Base-by-base conservation (phyloP, 2,888 invertebrate species). In the Calameuta pallipes region DNA sequence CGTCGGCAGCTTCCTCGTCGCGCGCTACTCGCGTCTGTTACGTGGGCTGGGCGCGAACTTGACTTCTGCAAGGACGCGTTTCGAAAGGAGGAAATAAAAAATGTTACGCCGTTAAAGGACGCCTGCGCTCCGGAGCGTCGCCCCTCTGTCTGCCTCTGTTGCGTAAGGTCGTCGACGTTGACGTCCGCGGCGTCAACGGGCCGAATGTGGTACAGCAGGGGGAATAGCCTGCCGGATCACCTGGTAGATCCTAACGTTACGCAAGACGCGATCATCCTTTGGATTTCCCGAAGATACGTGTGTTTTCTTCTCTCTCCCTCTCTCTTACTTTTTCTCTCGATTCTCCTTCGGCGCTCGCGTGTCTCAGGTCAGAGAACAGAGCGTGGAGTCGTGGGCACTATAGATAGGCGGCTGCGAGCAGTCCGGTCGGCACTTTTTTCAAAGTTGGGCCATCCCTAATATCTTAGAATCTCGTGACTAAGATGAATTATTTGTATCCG, bases 1-100 rank as follows among this genome's bases (percentile, higher is more conserved):
- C 37, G 56, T 76, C 75, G 69, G 76, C 41, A 33, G 69, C 31
- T 35, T 69, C 23, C 76, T 68, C 36, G 70, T 35, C 13, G 36
- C 71, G 75, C 76, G 23, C 75, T 71, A 78, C 70, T 41, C 41
- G 33, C 70, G 76, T 36, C 79, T 37, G 74, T 79, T 79, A 79
- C 79, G 79, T 79, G 76, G 80, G 82, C 79, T 79, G 80, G 80
- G 85, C 83, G 85, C 90, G 90, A 91, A 91, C 91, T 91, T 91
- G 91, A 91, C 91, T 90, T 88, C 89, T 85, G 82, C 91, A 91
- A 91, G 91, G 91, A 89, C 91, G 87, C 87, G 83, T 91, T 91
- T 91, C 87, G 91, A 91, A 91, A 91, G 90, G 90, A 90, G 90
- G 90, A 91, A 91, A 90, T 87, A 89, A 88, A 85, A 89, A 86